Evolutionary conservation across 1,140 invertebrate species (phyloP), one percentile per base, ranked within the genome.

Genomic region (Yoshiicerus persimilis): DNA sequence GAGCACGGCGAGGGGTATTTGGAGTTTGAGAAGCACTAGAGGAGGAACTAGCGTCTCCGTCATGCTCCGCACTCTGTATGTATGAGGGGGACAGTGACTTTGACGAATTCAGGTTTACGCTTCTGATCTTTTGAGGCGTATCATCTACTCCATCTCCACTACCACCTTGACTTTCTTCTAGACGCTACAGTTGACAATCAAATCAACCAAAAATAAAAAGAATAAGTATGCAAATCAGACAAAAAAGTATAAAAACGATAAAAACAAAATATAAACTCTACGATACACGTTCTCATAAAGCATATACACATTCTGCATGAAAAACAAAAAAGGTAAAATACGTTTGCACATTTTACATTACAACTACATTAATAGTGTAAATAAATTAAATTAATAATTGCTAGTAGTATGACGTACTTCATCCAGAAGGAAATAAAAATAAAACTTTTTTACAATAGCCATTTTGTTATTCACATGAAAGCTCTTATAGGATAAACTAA

Each of bases 1-100:
- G 66, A 13, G 83, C 86, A 75, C 88, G 27, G 20, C 88, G 77
- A 62, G 84, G 64, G 25, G 89, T 38, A 34, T 62, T 80, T 56
- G 84, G 84, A 30, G 88, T 47, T 30, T 66, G 62, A 25, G 83
- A 84, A 84, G 38, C 47, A 41, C 56, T 75, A 23, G 89, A 87
- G 11, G 88, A 87, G 20, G 80, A 86, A 84, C 64, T 86, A 25
- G 86, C 89, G 41, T 88, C 89, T 36, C 83, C 89, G 77, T 90
- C 89, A 77, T 88, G 84, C 16, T 86, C 89, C 25, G 36, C 86
- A 56, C 84, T 86, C 39, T 70, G 23, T 32, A 62, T 27, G 38
- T 66, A 66, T 47, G 86, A 80, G 30, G 38, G 39, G 23, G 75
- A 85, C 66, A 86, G 4, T 36, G 41, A 62, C 25, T 36, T 23